Percentiles rank a stretch among this genome's conserved stretches.
Evolutionary conservation across 1,140 invertebrate species (phyloP).

Genomic region (Planococcus citri): DNA sequence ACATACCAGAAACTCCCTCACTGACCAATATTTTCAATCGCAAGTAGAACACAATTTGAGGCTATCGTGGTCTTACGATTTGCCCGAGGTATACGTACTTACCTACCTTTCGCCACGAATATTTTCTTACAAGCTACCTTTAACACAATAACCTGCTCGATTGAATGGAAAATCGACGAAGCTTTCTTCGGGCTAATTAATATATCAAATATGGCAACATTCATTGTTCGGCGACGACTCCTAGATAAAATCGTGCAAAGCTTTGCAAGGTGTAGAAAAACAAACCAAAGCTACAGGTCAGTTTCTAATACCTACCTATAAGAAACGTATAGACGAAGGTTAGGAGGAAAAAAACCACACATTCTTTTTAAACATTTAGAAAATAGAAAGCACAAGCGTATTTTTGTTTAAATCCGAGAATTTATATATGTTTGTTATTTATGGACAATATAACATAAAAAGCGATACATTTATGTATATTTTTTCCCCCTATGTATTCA

Average conservation of each 20-base stretch:
- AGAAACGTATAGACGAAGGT: too few species aligned
- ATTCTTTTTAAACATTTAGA: not conserved
- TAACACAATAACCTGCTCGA: not conserved
- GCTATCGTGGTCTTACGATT: too few species aligned
- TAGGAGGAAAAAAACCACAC: too few species aligned
- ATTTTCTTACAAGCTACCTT: not conserved
- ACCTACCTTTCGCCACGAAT: not conserved
- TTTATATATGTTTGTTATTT: not conserved
- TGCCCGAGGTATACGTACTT: too few species aligned
- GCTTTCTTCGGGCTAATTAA: conserved; percentile 2
- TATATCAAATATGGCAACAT: not conserved
- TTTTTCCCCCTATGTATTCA: not conserved
- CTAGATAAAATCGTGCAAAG: not conserved
- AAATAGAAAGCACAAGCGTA: not conserved
- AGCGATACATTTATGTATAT: conserved; percentile 3
- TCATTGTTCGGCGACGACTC: not conserved
- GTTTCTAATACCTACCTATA: too few species aligned
- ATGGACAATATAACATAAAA: not conserved
- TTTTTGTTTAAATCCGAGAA: not conserved
- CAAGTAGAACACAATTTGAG: too few species aligned
- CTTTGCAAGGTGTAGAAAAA: not conserved
- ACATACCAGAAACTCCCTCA: too few species aligned
- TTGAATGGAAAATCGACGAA: not conserved
- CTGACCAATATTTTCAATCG: too few species aligned
- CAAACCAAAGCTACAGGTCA: too few species aligned